Conservation (phyloP, 2,797 vertebrate genomes). For the Spizella passerina region DNA sequence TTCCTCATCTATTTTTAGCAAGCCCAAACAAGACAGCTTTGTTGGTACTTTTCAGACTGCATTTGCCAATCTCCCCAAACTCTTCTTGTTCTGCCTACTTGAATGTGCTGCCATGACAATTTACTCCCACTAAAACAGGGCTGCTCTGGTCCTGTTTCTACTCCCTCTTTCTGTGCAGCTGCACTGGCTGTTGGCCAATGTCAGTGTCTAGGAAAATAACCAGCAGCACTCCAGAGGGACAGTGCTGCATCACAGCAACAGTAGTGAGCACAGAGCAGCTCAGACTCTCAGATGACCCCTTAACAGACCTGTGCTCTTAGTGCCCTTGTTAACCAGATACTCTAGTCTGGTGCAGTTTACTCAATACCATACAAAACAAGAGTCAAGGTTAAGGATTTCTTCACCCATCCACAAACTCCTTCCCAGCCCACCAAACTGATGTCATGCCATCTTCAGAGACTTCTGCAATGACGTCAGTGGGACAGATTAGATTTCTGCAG, state of each 20-base stretch:
- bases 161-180: background rate
- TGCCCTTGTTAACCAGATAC: background rate
- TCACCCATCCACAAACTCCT: background rate
- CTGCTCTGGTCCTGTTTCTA: background rate
- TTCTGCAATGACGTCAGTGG: background rate
- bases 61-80: background rate
- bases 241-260: background rate
- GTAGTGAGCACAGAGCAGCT: background rate
- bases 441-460: background rate
- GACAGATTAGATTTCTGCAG: background rate
- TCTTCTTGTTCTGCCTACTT: background rate
- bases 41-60: background rate
- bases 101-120: rapidly evolving
- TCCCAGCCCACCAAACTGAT: background rate
- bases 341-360: background rate
- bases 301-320: background rate
- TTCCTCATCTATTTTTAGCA: background rate
- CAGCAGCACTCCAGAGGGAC: background rate
- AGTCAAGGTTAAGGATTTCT: background rate
- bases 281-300: background rate
- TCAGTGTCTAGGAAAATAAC: background rate
- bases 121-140: background rate
- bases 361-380: background rate
- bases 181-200: background rate
- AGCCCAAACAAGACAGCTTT: background rate